Conservation (phyloP, 1,140 invertebrate species). For the Lethocerus indicus region DNA sequence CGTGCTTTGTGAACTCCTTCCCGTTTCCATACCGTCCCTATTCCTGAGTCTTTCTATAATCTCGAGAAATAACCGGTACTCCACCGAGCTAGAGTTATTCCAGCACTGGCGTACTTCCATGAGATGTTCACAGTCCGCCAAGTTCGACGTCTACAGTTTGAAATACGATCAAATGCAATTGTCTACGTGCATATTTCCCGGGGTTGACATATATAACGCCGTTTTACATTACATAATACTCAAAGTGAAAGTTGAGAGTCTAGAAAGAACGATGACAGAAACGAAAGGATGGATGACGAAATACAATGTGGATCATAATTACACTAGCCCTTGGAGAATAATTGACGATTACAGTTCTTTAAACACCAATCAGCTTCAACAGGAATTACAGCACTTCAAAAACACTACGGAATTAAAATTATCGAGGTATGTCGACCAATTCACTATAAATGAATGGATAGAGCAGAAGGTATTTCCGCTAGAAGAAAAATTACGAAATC, state of each 20-base stretch:
- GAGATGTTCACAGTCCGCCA: background rate
- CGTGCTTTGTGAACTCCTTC: constrained; percentile 44
- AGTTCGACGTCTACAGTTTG: background rate
- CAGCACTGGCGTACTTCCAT: constrained; percentile 1
- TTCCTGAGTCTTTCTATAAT: constrained; percentile 27
- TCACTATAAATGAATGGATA: constrained; percentile 14
- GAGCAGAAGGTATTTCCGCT: constrained; percentile 13
- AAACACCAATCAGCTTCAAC: constrained; percentile 2
- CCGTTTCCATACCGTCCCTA: constrained; percentile 36
- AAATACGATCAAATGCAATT: background rate
- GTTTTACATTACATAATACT: background rate
- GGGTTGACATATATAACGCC: constrained; percentile 5
- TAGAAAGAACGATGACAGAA: constrained; percentile 6
- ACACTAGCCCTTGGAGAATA: constrained; percentile 7
- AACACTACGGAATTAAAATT: constrained; percentile 1
- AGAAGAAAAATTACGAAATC: background rate
- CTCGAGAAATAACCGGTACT: constrained; percentile 7
- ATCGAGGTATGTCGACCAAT: constrained; percentile 6
- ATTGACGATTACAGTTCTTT: constrained; percentile 6
- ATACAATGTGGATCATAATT: constrained; percentile 12
- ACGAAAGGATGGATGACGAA: constrained; percentile 6
- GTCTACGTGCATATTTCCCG: constrained; percentile 4
- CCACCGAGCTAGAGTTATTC: background rate
- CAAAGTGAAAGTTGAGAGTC: constrained; percentile 5
- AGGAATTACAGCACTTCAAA: constrained; percentile 8